Evolutionary conservation across 1,140 invertebrate genomes (phyloP), one percentile per base, ranked within the genome.

Genomic region (Drosophila burlai): DNA sequence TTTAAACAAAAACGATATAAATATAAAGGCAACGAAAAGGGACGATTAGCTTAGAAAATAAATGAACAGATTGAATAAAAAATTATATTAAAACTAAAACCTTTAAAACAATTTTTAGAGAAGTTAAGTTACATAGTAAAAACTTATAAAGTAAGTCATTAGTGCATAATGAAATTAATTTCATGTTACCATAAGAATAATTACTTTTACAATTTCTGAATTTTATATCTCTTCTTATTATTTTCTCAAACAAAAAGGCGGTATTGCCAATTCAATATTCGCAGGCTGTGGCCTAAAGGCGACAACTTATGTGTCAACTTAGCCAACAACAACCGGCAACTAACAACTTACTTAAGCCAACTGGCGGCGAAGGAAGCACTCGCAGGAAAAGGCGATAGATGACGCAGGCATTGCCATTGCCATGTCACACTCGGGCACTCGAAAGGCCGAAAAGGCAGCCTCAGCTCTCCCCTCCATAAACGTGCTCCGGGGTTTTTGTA

Each of bases 301-400:
- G 85, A 77, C 84, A 87, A 89, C 84, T 87, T 89, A 81, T 78
- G 81, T 83, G 83, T 87, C 76, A 74, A 77, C 67, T 55, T 34
- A 18, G 34, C 54, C 54, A 57, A 57, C 34, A 31, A 55, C 74
- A 52, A 57, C 54, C 62, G 40, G 34, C 77, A 72, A 67, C 84
- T 81, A 81, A 87, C 84, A 87, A 90, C 84, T 89, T 87, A 90
- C 81, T 87, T 73, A 81, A 84, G 61, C 73, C 84, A 83, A 69
- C 80, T 80, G 69, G 69, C 49, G 36, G 34, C 24, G 60, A 46
- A 38, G 50, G 21, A 45, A 42, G 47, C 29, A 47, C 49, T 55
- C 67, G 63, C 43, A 58, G 38, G 52, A 52, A 50, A 65, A 63
- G 58, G 52, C 72, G 76, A 64, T 55, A 65, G 64, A 71, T 63